Evolutionary conservation across 1,140 invertebrate genomes (phyloP).

Genomic region (Aphaenogaster rudis): DNA sequence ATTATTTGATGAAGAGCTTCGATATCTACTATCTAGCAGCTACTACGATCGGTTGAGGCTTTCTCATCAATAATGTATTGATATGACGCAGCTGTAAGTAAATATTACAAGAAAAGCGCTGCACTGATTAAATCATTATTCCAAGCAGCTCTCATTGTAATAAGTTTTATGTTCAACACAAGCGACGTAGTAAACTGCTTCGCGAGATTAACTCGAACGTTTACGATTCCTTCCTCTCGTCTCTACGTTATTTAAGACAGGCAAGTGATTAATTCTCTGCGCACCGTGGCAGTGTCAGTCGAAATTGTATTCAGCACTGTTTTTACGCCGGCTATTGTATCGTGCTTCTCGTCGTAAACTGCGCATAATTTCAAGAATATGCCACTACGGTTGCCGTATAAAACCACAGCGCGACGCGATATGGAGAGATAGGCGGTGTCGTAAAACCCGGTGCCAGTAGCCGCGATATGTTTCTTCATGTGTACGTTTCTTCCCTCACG

Average conservation of each 20-base stretch:
- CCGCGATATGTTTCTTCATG: slow-evolving; percentile 6
- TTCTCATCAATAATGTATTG: slow-evolving; percentile 26
- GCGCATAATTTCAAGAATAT: slow-evolving; percentile 67
- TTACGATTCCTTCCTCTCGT: slow-evolving; percentile 1
- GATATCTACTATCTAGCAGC: slow-evolving; percentile 20
- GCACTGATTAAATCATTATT: slow-evolving; percentile 14
- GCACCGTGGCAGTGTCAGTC: background rate
- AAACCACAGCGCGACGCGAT: slow-evolving; percentile 38
- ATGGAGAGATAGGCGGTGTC: slow-evolving; percentile 51
- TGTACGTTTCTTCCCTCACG: slow-evolving; percentile 16
- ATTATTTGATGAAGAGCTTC: slow-evolving; percentile 21
- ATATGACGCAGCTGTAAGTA: background rate
- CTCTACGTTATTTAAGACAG: background rate
- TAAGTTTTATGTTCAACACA: background rate
- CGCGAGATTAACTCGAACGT: slow-evolving; percentile 4
- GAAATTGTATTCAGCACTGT: slow-evolving; percentile 47
- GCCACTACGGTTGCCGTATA: background rate
- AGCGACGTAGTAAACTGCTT: slow-evolving; percentile 10
- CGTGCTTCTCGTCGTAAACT: slow-evolving; percentile 55
- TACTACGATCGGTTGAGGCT: background rate
- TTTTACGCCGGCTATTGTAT: slow-evolving; percentile 59
- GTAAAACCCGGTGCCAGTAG: slow-evolving; percentile 50
- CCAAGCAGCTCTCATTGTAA: background rate
- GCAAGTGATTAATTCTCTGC: slow-evolving; percentile 47
- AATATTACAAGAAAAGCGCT: background rate